Evolutionary conservation across 2,113 vertebrate species (phyloP), one percentile per base, ranked within the genome.

Genomic region (Danionella cerebrum): DNA sequence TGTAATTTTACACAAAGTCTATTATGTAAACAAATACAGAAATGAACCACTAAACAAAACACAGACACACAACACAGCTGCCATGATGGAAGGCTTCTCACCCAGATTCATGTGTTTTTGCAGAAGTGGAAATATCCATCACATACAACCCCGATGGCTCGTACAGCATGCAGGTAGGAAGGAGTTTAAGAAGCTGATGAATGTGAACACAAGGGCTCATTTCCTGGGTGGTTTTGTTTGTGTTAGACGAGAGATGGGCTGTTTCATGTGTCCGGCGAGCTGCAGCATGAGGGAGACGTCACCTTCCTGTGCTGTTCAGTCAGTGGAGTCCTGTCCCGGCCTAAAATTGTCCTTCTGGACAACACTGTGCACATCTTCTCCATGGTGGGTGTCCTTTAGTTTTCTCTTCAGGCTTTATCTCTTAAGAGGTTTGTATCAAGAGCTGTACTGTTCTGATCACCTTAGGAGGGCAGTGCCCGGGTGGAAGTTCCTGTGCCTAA

Each of bases 161-260:
- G 11, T 98, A 94, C 68, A 85, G 69, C n/a, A 93, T 98, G 90
- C 86, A 93, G 95, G 96, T 97, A 86, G 86, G 72, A 51, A 1
- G 2, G 25, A 13, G 8, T 35, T 1, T 3, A 18, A 38, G 4
- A 31, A 45, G 18, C 10, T 33, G 18, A 31, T 27, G 14, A 12
- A 41, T 8, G 25, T 12, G 11, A 13, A 2, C 12, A 45, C 14
- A 31, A 31, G 29, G n/a, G n/a, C n/a, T n/a, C n/a, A n/a, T n/a
- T n/a, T n/a, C n/a, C n/a, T n/a, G n/a, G n/a, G n/a, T n/a, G n/a
- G n/a, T n/a, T n/a, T n/a, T n/a, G n/a, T 33, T 5, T 33, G 29
- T 33, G 85, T 69, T 82, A 98, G 96, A 69, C 93, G 60, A 84
- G 85, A 29, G 88, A 89, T 35, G 80, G 91, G 80, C 78, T 4